phyloP scores from a whole-genome alignment of 2,797 vertebrate species.

The Neopelma chrysocephalum region DNA sequence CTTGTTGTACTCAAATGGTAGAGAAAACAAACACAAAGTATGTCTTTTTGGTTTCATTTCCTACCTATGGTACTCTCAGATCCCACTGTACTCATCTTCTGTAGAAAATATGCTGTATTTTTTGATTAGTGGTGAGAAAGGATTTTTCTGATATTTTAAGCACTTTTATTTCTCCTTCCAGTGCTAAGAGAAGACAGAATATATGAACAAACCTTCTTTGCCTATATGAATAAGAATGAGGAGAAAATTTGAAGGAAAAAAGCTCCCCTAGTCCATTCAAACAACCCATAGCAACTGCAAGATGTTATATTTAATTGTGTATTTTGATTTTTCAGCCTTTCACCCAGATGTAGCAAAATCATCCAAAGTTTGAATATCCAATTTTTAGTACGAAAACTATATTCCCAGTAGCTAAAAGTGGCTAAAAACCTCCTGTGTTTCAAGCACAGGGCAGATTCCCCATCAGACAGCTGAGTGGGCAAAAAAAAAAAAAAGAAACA shows the following conservation, averaged over 20 bases:
- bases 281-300: not conserved
- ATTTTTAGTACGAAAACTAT: not conserved
- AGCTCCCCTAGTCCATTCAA: not conserved
- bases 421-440: not conserved
- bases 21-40: fast-evolving
- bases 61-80: not conserved
- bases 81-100: not conserved
- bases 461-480: not conserved
- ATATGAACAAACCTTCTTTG: not conserved
- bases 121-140: not conserved
- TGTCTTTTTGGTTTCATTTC: not conserved
- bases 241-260: not conserved
- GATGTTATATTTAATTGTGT: not conserved
- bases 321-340: not conserved
- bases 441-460: not conserved
- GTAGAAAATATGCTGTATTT: not conserved
- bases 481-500: not conserved
- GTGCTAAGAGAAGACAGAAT: not conserved
- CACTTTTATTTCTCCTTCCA: not conserved
- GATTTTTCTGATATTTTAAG: not conserved
- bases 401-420: not conserved
- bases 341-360: not conserved
- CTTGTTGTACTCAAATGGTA: not conserved
- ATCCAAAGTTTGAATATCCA: not conserved
- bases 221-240: not conserved